Evolutionary conservation across 92 coral and sea anemone species (phyloP).

Genomic region (Epizoanthus fatuus): DNA sequence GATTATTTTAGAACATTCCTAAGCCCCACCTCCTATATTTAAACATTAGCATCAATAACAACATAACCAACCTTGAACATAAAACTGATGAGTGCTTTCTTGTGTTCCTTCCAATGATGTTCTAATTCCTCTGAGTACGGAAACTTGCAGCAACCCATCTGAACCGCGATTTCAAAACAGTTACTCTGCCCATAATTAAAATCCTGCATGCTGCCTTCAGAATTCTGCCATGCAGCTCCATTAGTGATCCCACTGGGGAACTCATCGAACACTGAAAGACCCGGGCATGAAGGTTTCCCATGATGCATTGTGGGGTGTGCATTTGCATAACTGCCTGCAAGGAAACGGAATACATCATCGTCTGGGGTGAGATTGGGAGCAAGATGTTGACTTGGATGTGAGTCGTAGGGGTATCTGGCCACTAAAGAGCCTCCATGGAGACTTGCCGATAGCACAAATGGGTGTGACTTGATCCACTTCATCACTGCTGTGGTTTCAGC

Average conservation of each 20-base stretch:
- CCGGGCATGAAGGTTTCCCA: slow-evolving; percentile 98
- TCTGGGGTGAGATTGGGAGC: slow-evolving; percentile 87
- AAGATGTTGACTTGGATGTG: slow-evolving; percentile 67
- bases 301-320: slow-evolving; percentile 96
- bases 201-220: slow-evolving; percentile 85
- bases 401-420: slow-evolving; percentile 91
- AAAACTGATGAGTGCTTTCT: slow-evolving; percentile 78
- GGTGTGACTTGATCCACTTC: slow-evolving; percentile 80
- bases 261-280: slow-evolving; percentile 82
- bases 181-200: slow-evolving; percentile 83
- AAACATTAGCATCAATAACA: neutral
- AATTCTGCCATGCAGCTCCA: slow-evolving; percentile 84
- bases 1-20: too few relatives aligned
- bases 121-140: slow-evolving; percentile 89
- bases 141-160: slow-evolving; percentile 97
- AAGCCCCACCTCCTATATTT: too few relatives aligned
- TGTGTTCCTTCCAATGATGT: slow-evolving; percentile 92
- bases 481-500: slow-evolving; percentile 90
- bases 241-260: slow-evolving; percentile 85
- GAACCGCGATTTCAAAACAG: slow-evolving; percentile 86
- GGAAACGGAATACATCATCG: slow-evolving; percentile 90
- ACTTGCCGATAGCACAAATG: slow-evolving; percentile 92
- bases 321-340: slow-evolving; percentile 90
- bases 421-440: slow-evolving; percentile 94
- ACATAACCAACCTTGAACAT: slow-evolving; percentile 84